Percentiles rank a stretch among this genome's conserved stretches.
Conservation (phyloP, 37 sponge, comb jelly and placozoan genomes). For the Ephydatia muelleri region DNA sequence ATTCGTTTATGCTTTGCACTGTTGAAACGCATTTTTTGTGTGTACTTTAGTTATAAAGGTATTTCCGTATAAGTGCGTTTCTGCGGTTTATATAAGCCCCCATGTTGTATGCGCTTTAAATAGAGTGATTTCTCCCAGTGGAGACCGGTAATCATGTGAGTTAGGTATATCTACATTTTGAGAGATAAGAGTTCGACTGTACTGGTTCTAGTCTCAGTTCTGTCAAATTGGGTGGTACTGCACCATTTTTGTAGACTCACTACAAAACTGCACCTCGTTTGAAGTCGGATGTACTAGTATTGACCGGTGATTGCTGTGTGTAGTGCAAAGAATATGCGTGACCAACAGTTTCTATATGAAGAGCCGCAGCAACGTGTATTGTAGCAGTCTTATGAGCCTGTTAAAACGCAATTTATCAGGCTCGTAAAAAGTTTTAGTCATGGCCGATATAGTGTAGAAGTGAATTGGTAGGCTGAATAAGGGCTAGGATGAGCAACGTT, state of each 20-base stretch:
- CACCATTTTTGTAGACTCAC: not conserved
- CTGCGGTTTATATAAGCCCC: not conserved
- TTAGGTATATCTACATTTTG: not conserved
- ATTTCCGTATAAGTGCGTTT: not conserved
- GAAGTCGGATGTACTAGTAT: not conserved
- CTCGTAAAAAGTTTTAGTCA: not conserved
- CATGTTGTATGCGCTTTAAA: not conserved
- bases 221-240: not conserved
- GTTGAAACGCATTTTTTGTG: conserved; percentile 14
- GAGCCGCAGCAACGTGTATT: not conserved
- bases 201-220: not conserved
- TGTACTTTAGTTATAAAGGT: not conserved
- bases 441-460: not conserved
- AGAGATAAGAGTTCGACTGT: not conserved
- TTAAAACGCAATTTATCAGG: not conserved
- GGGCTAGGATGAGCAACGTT: not conserved
- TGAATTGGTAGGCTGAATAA: not conserved
- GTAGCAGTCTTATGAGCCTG: not conserved
- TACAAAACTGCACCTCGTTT: not conserved
- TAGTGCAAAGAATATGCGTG: not conserved
- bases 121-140: conserved; percentile 1
- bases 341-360: not conserved
- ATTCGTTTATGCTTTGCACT: not conserved
- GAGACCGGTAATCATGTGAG: conserved; percentile 1
- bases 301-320: not conserved